Conservation (phyloP, 1,140 invertebrate genomes). For the Pteromalus puparum region DNA sequence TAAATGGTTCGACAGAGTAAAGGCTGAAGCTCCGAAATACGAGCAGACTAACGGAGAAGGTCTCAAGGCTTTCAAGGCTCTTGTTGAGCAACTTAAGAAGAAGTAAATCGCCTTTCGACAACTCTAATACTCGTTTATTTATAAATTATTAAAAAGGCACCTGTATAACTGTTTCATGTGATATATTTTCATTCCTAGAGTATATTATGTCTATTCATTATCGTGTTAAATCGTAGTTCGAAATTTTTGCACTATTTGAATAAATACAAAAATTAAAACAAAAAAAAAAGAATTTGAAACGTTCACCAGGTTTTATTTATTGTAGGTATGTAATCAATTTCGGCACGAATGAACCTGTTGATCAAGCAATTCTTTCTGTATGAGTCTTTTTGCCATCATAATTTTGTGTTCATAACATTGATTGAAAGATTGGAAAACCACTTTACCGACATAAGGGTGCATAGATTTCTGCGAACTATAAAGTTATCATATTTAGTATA, state of each 20-base stretch:
- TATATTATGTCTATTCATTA: neutral
- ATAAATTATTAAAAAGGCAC: neutral
- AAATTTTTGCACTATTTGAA: neutral
- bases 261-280: neutral
- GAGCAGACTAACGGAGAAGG: conserved; percentile 82
- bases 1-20: conserved; percentile 83
- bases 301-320: neutral
- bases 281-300: neutral
- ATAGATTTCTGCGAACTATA: neutral
- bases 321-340: no score
- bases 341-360: no score
- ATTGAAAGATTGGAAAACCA: neutral
- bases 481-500: neutral
- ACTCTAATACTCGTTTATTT: neutral
- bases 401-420: no score
- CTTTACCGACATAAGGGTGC: neutral
- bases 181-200: neutral
- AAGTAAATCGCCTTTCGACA: conserved; percentile 41
- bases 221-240: neutral
- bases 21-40: conserved; percentile 83
- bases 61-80: conserved; percentile 62
- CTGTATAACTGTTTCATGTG: neutral
- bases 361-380: no score
- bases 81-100: conserved; percentile 59
- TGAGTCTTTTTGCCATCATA: no score